Percentiles rank a stretch among this genome's conserved stretches.
These are phyloP conservation scores for Panagrolaimus sp. DNA, from an alignment of 1,140 invertebrate species.

Conservation along the genomic window DNA sequence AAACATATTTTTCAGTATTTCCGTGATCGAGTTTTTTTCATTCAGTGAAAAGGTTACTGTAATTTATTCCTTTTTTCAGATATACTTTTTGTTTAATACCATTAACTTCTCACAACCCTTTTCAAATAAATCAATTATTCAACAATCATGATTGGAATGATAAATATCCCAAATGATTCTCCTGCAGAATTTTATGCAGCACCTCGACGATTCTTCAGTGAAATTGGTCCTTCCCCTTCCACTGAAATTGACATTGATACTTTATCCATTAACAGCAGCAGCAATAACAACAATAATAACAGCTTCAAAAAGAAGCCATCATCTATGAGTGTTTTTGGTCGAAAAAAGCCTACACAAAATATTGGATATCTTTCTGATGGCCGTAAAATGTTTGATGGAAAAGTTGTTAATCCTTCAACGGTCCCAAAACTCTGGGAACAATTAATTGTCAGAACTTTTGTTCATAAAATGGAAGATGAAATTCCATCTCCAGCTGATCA, in stretches of 20 bases:
- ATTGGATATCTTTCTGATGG: conserved; percentile 8
- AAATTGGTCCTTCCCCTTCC: neutral
- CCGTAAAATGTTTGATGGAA: conserved; percentile 15
- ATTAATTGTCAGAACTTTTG: conserved; percentile 12
- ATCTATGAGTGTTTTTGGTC: neutral
- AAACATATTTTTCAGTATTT: too few species aligned
- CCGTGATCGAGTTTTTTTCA: too few species aligned
- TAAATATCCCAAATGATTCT: neutral
- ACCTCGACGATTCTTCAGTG: neutral
- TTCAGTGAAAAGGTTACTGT: too few species aligned
- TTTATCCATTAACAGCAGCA: neutral
- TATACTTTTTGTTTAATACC: too few species aligned
- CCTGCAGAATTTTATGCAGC: conserved; percentile 3
- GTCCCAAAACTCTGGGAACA: conserved; percentile 2
- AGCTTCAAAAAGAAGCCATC: neutral
- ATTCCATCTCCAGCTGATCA: neutral
- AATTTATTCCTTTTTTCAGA: too few species aligned
- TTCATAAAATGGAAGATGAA: conserved; percentile 15
- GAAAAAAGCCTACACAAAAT: neutral
- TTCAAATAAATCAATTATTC: too few species aligned
- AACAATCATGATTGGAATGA: neutral
- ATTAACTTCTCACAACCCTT: too few species aligned
- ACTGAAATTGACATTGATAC: neutral
- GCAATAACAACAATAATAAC: neutral
- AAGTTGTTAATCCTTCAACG: neutral